Base-by-base conservation (phyloP, 2,113 vertebrate species). In the Dunckerocampus dactyliophorus region DNA sequence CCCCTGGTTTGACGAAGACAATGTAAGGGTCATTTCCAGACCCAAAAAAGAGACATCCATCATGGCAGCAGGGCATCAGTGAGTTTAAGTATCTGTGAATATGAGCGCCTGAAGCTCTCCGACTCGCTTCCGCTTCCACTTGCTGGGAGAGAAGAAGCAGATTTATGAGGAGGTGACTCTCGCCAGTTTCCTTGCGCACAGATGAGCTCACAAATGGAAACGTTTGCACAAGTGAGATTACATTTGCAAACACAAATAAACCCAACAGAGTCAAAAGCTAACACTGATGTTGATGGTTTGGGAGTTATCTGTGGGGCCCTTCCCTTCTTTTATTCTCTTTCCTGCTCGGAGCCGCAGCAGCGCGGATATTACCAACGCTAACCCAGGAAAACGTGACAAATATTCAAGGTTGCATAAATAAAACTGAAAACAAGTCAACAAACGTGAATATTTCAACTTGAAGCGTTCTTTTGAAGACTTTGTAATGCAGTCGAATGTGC, bases 11-110 rank as follows among this genome's bases (percentile, higher is more conserved):
- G 71, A 53, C 39, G 54, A 56, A 65, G 46, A 60, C 64, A 74
- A 69, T 72, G 75, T 65, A 16, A 66, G 47, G 59, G 69, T 77
- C 20, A 59, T 77, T 80, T 82, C 75, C 60, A 68, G 51, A 24
- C 0, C 8, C 15, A 24, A 52, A 24, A 45, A 61, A 21, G 63
- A 66, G 74, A 56, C 67, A 84, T 78, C 62, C 66, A 79, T 71
- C 78, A 74, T 58, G 46, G 69, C 42, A 8, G 67, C 67, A 51
- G 54, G 58, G n/a, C 31, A 60, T 52, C 61, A 62, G 24, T 50
- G 58, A 63, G 56, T 59, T 65, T 56, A 72, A 58, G 62, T 20
- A 39, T 60, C 70, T 54, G 64, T 52, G 54, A 66, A 72, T 67
- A 64, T 49, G 52, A 67, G 66, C 52, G 64, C 62, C 15, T 0